These are phyloP conservation scores for Melanargia galathea DNA, from an alignment of 2,888 invertebrate genomes.

Conservation along the genomic window DNA sequence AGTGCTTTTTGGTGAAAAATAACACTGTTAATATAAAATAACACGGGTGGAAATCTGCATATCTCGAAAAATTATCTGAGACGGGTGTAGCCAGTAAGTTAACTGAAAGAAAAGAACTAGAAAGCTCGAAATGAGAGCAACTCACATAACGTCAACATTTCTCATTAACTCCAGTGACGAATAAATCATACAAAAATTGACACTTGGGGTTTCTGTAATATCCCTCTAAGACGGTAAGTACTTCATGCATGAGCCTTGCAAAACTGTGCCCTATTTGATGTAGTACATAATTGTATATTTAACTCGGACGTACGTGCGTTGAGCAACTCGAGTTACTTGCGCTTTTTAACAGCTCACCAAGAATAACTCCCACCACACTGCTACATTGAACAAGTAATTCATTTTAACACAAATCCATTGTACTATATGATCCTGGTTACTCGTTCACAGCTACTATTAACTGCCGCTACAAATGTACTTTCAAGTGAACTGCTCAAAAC, in stretches of 20 bases:
- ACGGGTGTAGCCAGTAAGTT: too few relatives aligned
- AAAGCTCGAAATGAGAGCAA: too few relatives aligned
- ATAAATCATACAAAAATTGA: not conserved
- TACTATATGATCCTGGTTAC: conserved; percentile 18
- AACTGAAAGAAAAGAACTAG: too few relatives aligned
- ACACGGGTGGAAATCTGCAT: too few relatives aligned
- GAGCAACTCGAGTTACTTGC: conserved; percentile 52
- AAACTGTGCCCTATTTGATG: conserved; percentile 68
- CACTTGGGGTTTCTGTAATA: not conserved
- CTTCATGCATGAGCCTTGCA: conserved; percentile 64
- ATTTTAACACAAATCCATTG: conserved; percentile 15
- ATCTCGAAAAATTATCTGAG: too few relatives aligned
- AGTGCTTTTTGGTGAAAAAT: too few relatives aligned
- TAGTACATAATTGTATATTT: conserved; percentile 63
- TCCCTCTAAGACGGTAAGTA: conserved; percentile 34
- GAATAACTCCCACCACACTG: conserved; percentile 27
- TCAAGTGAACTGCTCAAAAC: too few relatives aligned
- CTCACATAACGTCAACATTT: too few relatives aligned
- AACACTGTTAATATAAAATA: too few relatives aligned
- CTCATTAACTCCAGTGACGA: not conserved
- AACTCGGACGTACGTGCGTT: conserved; percentile 59
- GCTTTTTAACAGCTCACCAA: conserved; percentile 35
- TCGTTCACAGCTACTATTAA: not conserved
- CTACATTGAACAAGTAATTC: conserved; percentile 19
- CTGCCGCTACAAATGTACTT: conserved; percentile 5